Percentiles rank a stretch among this genome's conserved stretches.
Evolutionary conservation across 2,113 vertebrate species (phyloP).

Genomic region (Tautogolabrus adspersus): DNA sequence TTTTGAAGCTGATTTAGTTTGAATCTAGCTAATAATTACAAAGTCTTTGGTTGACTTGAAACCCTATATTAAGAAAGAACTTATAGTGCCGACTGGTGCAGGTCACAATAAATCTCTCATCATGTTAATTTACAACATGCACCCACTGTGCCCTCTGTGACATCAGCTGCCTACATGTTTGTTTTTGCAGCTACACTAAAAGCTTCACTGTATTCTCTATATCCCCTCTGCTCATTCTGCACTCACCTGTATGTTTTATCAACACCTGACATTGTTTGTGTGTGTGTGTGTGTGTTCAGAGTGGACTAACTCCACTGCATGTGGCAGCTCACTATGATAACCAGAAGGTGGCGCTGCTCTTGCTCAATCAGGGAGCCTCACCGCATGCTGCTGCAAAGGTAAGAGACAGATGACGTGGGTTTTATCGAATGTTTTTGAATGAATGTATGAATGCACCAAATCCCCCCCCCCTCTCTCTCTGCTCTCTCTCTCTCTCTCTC

Average conservation of each 20-base stretch:
- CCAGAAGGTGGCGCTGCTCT: constrained; percentile 98
- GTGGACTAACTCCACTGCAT: constrained; percentile 99
- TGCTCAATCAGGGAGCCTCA: constrained; percentile 98
- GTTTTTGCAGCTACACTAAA: background rate
- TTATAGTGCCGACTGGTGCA: no score
- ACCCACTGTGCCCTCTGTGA: background rate
- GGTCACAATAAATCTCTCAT: background rate
- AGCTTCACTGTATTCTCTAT: background rate
- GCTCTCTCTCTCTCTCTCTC: background rate
- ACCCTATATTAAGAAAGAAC: no score
- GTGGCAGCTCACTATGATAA: constrained; percentile 99
- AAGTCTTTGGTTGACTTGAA: no score
- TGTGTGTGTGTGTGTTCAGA: constrained; percentile 86
- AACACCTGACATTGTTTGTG: constrained; percentile 41
- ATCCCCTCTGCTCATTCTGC: background rate
- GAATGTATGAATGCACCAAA: constrained; percentile 23
- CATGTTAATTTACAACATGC: background rate
- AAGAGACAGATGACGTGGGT: constrained; percentile 53
- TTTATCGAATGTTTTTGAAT: constrained; percentile 10
- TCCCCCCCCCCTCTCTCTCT: background rate
- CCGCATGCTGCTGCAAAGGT: constrained; percentile 97
- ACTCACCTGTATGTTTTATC: background rate
- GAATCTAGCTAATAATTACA: no score
- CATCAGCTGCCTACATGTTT: background rate
- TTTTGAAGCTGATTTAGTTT: no score